phyloP scores from a whole-genome alignment of 2,797 vertebrate species.

The Myripristis murdjan region DNA sequence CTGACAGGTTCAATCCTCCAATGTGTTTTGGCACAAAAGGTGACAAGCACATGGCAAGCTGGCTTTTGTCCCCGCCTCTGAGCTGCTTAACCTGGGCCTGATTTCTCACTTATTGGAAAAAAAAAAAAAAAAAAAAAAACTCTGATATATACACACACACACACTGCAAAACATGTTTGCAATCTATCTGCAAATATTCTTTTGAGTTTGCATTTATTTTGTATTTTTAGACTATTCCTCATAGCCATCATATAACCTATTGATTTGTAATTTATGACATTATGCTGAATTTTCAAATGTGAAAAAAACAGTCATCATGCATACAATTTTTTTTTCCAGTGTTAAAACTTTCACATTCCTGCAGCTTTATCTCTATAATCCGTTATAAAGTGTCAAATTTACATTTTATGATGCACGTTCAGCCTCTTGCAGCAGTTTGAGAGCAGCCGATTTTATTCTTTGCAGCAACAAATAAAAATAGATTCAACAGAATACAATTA shows the following conservation, averaged over 20 bases:
- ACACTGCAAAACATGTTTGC: neutral
- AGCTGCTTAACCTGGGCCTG: constrained; percentile 92
- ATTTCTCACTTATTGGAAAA: constrained; percentile 72
- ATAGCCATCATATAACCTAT: neutral
- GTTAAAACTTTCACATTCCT: neutral
- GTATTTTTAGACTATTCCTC: neutral
- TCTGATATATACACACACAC: neutral
- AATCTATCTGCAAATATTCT: accelerated
- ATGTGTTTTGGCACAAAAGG: constrained; percentile 90
- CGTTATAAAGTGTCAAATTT: no score
- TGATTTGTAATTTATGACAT: neutral
- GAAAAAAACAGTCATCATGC: no score
- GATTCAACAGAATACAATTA: no score
- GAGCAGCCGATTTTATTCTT: no score
- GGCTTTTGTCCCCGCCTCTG: constrained; percentile 88
- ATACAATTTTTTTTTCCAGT: no score
- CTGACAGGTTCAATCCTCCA: constrained; percentile 93
- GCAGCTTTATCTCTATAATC: no score
- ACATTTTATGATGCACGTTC: no score
- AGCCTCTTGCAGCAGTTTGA: no score
- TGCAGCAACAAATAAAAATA: no score
- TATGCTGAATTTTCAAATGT: neutral
- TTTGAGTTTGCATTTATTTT: neutral
- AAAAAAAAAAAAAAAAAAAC: neutral
- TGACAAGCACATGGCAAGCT: constrained; percentile 93